These are phyloP conservation scores for Halictus rubicundus DNA, from an alignment of 1,140 invertebrate genomes.

Conservation along the genomic window DNA sequence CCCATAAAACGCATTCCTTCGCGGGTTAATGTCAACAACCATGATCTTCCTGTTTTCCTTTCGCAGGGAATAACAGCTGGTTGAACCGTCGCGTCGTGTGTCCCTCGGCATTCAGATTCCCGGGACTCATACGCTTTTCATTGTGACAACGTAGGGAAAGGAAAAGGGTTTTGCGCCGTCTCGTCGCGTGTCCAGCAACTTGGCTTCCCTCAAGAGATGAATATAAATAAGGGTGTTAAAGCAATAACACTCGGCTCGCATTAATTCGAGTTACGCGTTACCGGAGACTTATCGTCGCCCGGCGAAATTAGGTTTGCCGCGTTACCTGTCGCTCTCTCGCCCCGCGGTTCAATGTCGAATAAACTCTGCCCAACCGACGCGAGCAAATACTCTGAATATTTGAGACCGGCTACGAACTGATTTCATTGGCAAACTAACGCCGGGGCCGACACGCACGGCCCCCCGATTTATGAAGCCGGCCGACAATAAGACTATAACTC, in stretches of 20 bases:
- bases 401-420: background rate
- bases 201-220: slow-evolving; percentile 49
- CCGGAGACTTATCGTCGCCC: slow-evolving; percentile 8
- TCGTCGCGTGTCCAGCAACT: slow-evolving; percentile 27
- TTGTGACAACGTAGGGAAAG: slow-evolving; percentile 15
- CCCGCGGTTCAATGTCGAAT: slow-evolving; percentile 2
- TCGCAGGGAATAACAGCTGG: background rate
- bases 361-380: slow-evolving; percentile 6
- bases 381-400: slow-evolving; percentile 31
- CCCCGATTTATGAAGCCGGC: slow-evolving; percentile 45
- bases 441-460: background rate
- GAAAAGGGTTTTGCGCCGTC: slow-evolving; percentile 28
- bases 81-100: background rate
- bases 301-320: slow-evolving; percentile 24
- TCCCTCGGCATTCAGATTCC: background rate
- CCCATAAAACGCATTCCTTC: too few relatives aligned
- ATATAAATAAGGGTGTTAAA: slow-evolving; percentile 65
- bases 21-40: too few relatives aligned
- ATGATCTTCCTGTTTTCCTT: background rate
- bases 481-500: slow-evolving; percentile 59
- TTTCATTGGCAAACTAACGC: slow-evolving; percentile 14
- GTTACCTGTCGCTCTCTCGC: background rate
- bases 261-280: slow-evolving; percentile 27
- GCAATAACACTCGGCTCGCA: slow-evolving; percentile 45
- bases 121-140: slow-evolving; percentile 47